These are phyloP conservation scores for Onthophagus taurus DNA, from an alignment of 1,140 invertebrate species.

Conservation along the genomic window DNA sequence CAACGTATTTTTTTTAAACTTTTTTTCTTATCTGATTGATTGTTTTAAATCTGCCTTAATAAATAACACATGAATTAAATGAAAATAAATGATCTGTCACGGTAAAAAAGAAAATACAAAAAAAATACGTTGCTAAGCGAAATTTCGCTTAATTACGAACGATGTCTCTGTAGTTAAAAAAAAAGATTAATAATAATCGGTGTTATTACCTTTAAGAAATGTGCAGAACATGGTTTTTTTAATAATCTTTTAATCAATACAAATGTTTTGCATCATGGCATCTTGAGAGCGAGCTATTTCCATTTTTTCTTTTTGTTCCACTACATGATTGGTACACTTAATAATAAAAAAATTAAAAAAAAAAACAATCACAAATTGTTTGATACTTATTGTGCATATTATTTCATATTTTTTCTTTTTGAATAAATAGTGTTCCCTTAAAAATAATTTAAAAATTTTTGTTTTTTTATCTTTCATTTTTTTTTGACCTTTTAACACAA, in stretches of 20 bases:
- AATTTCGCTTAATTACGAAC: constrained; percentile 10
- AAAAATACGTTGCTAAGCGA: constrained; percentile 4
- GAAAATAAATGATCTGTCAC: constrained; percentile 12
- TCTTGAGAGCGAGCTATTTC: constrained; percentile 14
- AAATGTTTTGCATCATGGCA: constrained; percentile 15
- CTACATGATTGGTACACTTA: constrained; percentile 26
- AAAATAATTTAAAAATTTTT: constrained; percentile 8
- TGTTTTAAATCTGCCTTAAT: constrained; percentile 12
- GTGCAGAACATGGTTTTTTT: too few species aligned
- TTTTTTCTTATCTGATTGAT: constrained; percentile 13
- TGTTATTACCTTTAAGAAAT: too few species aligned
- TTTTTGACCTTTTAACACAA: too few species aligned
- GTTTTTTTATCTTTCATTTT: background rate
- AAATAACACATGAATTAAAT: too few species aligned
- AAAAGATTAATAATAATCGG: constrained; percentile 9
- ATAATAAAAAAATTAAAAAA: too few species aligned
- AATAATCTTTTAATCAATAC: constrained; percentile 7
- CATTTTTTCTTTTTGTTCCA: too few species aligned
- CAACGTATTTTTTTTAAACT: constrained; percentile 10
- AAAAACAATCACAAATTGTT: constrained; percentile 22
- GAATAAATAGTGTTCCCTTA: constrained; percentile 41
- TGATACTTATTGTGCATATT: constrained; percentile 17
- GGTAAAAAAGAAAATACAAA: constrained; percentile 5
- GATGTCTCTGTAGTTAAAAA: constrained; percentile 12
- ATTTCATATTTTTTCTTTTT: constrained; percentile 32